Evolutionary conservation across 2,113 vertebrate species (phyloP).

Genomic region (Odocoileus hemionus): DNA sequence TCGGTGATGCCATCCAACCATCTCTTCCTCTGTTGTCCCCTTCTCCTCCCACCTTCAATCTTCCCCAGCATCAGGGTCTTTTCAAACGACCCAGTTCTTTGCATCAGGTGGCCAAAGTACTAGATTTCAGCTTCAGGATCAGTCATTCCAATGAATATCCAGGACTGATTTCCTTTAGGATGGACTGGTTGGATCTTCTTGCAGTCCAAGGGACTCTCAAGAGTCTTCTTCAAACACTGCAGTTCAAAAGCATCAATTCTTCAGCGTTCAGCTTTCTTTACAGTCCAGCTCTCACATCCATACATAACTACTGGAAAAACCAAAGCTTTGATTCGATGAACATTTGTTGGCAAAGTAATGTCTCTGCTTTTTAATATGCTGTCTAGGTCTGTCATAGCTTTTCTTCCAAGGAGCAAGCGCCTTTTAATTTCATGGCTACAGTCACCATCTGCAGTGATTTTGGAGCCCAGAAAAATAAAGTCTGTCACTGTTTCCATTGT

Average conservation of each 20-base stretch:
- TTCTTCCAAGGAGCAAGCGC: not conserved
- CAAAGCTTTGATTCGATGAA: not conserved
- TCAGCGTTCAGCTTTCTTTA: not conserved
- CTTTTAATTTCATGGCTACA: not conserved
- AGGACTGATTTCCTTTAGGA: not conserved
- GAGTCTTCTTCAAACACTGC: not conserved
- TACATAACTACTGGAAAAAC: not conserved
- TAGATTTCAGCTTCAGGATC: not conserved
- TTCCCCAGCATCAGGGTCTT: not conserved
- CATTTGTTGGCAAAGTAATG: not conserved
- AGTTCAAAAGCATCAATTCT: not conserved
- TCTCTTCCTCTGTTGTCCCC: not conserved
- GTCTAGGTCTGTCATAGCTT: not conserved
- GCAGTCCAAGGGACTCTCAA: not conserved
- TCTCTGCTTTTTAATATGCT: not conserved
- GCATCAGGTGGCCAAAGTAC: not conserved
- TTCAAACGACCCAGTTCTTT: not conserved
- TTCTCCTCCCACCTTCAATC: not conserved
- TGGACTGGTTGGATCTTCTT: not conserved
- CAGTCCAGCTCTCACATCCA: not conserved
- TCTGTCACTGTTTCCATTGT: not conserved
- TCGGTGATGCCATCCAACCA: not conserved
- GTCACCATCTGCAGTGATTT: not conserved
- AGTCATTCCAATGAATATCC: not conserved
- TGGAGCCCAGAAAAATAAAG: not conserved